Evolutionary conservation across 2,113 vertebrate species (phyloP).

Genomic region (Ochotona curzoniae): DNA sequence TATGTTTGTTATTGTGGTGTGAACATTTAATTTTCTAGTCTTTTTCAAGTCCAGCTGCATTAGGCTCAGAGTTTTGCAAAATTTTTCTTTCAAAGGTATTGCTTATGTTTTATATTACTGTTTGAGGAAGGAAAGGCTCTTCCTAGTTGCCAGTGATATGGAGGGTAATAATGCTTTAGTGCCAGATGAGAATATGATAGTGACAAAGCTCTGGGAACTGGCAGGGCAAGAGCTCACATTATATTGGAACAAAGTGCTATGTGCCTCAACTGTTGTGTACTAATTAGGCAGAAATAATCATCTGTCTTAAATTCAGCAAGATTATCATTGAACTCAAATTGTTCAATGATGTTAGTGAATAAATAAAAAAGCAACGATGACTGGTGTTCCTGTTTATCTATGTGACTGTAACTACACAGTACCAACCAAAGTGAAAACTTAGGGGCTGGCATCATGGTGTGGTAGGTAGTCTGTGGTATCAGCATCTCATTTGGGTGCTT

Average conservation of each 20-base stretch:
- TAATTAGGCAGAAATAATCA: slow-evolving; percentile 2
- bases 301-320: not conserved
- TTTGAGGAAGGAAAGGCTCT: slow-evolving; percentile 29
- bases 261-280: slow-evolving; percentile 22
- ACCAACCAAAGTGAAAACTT: not conserved
- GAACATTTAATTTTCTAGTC: slow-evolving; percentile 39
- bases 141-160: not conserved
- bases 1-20: slow-evolving; percentile 62
- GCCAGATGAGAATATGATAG: not conserved
- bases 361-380: not conserved
- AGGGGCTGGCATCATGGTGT: too few species aligned
- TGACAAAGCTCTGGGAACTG: not conserved
- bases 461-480: too few species aligned
- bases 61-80: slow-evolving; percentile 26
- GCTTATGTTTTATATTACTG: slow-evolving; percentile 56
- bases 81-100: slow-evolving; percentile 49
- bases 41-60: slow-evolving; percentile 38
- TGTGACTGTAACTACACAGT: not conserved
- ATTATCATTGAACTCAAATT: not conserved
- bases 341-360: slow-evolving; percentile 10
- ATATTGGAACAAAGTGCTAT: not conserved
- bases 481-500: too few species aligned
- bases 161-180: not conserved
- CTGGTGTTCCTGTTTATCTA: not conserved
- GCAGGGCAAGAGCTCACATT: not conserved